Evolutionary conservation across 2,113 vertebrate species (phyloP), one percentile per base, ranked within the genome.

Genomic region (Myxocyprinus asiaticus): DNA sequence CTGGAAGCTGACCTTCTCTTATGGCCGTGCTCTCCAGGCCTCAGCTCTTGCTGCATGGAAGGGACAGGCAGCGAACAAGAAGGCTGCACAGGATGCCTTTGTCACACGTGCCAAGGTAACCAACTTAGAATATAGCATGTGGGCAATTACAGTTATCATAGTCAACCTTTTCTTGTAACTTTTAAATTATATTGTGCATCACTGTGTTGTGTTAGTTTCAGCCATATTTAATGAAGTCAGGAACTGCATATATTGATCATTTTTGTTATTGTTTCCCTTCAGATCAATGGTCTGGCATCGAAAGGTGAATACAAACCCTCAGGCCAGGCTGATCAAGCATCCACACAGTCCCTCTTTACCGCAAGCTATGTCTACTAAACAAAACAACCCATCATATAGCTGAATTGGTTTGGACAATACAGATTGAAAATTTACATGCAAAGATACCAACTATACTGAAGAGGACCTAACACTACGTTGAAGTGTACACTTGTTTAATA

Each of bases 1-100:
- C 58, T 98, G 97, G 97, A 98, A 96, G 86, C 88, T 99, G 84
- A 97, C 95, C 61, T 99, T 99, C 89, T 99, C 97, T 0, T 99
- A 96, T 0, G 97, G 97, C 59, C 94, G 97, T 66, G 97, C 97
- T 72, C 92, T 99, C 6, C 97, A 98, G 88, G 96, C 97, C 58
- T 97, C 97, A 2, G 93, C 97, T n/a, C 89, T 99, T 6, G 91
- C 94, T 56, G 93, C 96, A 0, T 98, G 97, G 97, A 12, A 91
- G 72, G 97, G 97, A 74, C 96, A 96, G 83, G 78, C 80, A 0
- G 95, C 86, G 71, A 99, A 99, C 91, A 96, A 91, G 91, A 92
- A 93, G 72, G 95, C 96, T 10, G 86, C 96, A 0, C 97, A 97
- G 82, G 92, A 96, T 1, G 94, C 92, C 10, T 98, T 98, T 88